Base-by-base conservation (phyloP, 2,888 invertebrate species). In the Ecdyonurus torrentis region DNA sequence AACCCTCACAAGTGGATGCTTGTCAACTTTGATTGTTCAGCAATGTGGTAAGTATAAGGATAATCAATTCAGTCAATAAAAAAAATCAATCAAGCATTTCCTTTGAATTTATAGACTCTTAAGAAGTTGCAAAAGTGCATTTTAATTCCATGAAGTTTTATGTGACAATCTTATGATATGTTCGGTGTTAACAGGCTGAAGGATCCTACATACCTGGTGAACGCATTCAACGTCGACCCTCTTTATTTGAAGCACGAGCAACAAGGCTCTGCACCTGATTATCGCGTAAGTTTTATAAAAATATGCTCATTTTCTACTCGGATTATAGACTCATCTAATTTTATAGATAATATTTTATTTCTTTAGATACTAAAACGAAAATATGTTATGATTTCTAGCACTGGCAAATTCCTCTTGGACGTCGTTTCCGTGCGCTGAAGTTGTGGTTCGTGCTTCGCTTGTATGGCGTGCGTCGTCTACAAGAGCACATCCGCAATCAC, bases 1-100 rank as follows among this genome's bases (percentile, higher is more conserved):
- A 99, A 99, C 74, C 98, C 99, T 0, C 98, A 98, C 76, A 99
- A 99, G 76, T 99, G 98, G 98, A 79, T 99, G 83, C 76, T 98
- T 68, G 93, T 98, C n/a, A 98, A 95, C 75, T 99, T 98, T 70
- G 99, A 99, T 75, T 99, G 98, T 73, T 98, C 98, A 15, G 87
- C 97, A 0, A 89, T 99, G 90, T 99, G 98, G 98, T 73, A 67
- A 69, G 69, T 67, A 52, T 1, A 19, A 25, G 15, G 37, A 37
- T 10, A 10, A 37, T 37, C 7, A 37, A 37, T 37, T 37, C 5
- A 37, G 37, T 10, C 37, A 5, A 37, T 37, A n/a, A n/a, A n/a
- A n/a, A n/a, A n/a, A n/a, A n/a, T n/a, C n/a, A n/a, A n/a, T n/a
- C n/a, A n/a, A n/a, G n/a, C n/a, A n/a, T n/a, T n/a, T n/a, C n/a